Conservation (phyloP, 2,113 vertebrate genomes). For the Prietella phreatophila region DNA sequence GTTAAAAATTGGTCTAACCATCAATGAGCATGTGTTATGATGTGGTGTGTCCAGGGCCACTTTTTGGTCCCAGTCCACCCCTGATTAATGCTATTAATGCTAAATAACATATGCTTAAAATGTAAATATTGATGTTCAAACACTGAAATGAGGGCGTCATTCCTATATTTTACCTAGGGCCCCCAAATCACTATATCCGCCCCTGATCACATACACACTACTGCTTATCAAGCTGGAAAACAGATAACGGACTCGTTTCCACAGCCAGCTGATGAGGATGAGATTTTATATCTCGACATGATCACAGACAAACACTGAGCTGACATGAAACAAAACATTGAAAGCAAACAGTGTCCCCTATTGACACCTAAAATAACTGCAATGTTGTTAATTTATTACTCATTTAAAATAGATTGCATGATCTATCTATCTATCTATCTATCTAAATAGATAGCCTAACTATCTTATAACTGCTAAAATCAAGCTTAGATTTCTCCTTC, state of each 20-base stretch:
- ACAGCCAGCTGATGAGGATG: slow-evolving; percentile 66
- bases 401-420: not conserved
- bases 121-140: no score
- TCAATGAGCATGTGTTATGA: no score
- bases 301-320: slow-evolving; percentile 48
- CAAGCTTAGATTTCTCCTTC: not conserved
- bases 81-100: no score
- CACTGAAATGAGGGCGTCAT: no score
- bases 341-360: slow-evolving; percentile 74
- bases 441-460: not conserved
- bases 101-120: no score
- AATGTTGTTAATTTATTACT: not conserved
- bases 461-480: not conserved
- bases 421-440: slow-evolving; percentile 14
- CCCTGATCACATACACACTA: not conserved
- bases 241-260: slow-evolving; percentile 66
- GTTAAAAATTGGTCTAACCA: no score
- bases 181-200: no score
- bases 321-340: slow-evolving; percentile 47
- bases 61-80: no score
- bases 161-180: no score
- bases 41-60: no score
- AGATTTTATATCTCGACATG: slow-evolving; percentile 66
- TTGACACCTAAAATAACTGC: slow-evolving; percentile 50
- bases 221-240: slow-evolving; percentile 29